Evolutionary conservation across 1,140 invertebrate genomes (phyloP), one percentile per base, ranked within the genome.

Genomic region (Drepana arcuata): DNA sequence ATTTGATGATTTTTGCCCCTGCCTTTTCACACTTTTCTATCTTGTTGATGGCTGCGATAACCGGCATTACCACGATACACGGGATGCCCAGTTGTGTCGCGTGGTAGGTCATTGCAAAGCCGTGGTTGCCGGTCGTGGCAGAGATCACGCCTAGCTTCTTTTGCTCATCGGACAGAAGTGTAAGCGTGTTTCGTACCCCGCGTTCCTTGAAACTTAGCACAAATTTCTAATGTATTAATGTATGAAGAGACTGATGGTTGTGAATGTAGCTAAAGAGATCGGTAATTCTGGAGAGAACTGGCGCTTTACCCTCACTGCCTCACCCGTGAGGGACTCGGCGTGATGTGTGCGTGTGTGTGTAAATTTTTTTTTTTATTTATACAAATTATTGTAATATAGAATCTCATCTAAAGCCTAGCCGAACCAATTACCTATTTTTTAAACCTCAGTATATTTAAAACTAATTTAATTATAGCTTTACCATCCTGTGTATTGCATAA

Each of bases 131-230:
- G 25, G 94, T 85, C 9, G 93, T 94, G 1, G 95, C 95, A 7
- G 95, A 91, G 41, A 97, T 92, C 0, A 97, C 94, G 24, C 95
- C 95, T 23, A 65, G 78, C 23, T 80, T 81, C 61, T 89, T 90
- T 56, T 95, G 87, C 9, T 92, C 88, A 14, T 90, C 84, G 1
- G 84, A 63, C 9, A 97, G 62, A 74, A 89, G 87, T 34, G 92
- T 54, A 4, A 97, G 63, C 1, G 93, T 89, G 62, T 94, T 93
- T 9, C 94, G 84, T 0, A 94, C 94, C 9, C 95, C 95, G 45
- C 95, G 86, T 78, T 97, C 95, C 75, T 96, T 96, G 64, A 95
- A 96, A 79, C 93, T 95, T n/a, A n/a, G n/a, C n/a, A n/a, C n/a
- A n/a, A n/a, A n/a, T n/a, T n/a, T n/a, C n/a, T n/a, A n/a, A n/a